A percentile compares a stretch with the other conserved stretches of the same genome.
Evolutionary conservation across 2,113 vertebrate species (phyloP).

Genomic region (Vidua chalybeata): DNA sequence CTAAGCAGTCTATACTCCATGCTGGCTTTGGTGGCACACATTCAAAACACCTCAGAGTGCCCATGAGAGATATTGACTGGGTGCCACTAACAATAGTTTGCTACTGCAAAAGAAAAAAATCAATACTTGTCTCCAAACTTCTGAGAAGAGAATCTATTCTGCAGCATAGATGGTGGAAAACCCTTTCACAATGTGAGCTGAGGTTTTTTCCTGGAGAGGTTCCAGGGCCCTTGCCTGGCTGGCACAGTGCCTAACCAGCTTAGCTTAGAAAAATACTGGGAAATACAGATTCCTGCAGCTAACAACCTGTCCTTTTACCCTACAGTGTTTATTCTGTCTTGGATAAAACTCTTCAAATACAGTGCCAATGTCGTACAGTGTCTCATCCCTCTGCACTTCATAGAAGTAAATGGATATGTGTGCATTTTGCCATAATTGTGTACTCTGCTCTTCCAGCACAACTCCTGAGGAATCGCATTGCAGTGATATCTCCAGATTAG

Average conservation of each 20-base stretch:
- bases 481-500: not conserved
- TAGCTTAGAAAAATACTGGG: not conserved
- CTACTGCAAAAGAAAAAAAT: not conserved
- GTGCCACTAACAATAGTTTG: not conserved
- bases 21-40: not conserved
- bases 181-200: not conserved
- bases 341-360: not conserved
- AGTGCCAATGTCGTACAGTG: not conserved
- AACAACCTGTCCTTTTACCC: not conserved
- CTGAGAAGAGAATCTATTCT: not conserved
- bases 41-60: not conserved
- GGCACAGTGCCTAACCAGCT: slow-evolving; percentile 12
- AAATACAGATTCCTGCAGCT: not conserved
- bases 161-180: not conserved
- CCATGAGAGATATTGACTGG: not conserved
- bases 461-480: not conserved
- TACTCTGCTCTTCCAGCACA: not conserved
- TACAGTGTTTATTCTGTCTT: not conserved
- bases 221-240: slow-evolving; percentile 12
- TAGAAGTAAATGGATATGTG: not conserved
- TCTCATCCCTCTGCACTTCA: not conserved
- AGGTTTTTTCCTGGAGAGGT: slow-evolving; percentile 14
- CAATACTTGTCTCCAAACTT: not conserved
- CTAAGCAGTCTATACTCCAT: not conserved
- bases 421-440: not conserved